A percentile compares a stretch with the other conserved stretches of the same genome.
These are phyloP conservation scores for Biston betularia DNA, from an alignment of 2,888 invertebrate genomes.

Conservation along the genomic window DNA sequence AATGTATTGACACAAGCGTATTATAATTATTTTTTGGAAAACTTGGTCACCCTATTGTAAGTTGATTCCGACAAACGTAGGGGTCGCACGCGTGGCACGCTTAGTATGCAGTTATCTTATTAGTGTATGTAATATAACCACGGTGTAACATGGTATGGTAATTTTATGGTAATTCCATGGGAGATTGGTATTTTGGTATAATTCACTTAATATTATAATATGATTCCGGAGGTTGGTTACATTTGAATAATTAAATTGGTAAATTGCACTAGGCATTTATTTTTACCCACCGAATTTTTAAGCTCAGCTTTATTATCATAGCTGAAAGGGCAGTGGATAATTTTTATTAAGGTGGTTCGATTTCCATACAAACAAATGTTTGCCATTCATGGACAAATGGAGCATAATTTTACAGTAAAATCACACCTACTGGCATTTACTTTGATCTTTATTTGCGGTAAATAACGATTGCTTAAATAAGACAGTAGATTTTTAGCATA, in stretches of 20 bases:
- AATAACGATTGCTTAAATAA: too few relatives aligned
- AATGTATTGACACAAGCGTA: not conserved
- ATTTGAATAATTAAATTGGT: conserved; percentile 42
- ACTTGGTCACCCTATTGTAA: conserved; percentile 31
- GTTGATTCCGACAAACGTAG: conserved; percentile 40
- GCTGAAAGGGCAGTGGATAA: too few relatives aligned
- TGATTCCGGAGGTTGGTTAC: conserved; percentile 34
- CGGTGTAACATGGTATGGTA: conserved; percentile 43
- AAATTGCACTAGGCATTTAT: too few relatives aligned
- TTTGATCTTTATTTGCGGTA: too few relatives aligned
- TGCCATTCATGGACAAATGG: too few relatives aligned
- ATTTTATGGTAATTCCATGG: conserved; percentile 47
- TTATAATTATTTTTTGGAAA: not conserved
- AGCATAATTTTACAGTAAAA: too few relatives aligned
- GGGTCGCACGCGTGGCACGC: conserved; percentile 43
- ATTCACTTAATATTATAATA: conserved; percentile 47
- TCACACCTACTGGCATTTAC: too few relatives aligned
- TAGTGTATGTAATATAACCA: conserved; percentile 43
- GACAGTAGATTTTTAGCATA: too few relatives aligned
- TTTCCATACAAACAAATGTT: too few relatives aligned
- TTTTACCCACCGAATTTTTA: too few relatives aligned
- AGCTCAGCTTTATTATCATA: too few relatives aligned
- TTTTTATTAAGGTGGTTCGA: too few relatives aligned
- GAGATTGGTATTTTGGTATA: conserved; percentile 40
- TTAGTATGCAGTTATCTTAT: conserved; percentile 45